Percentiles rank a stretch among this genome's conserved stretches.
Conservation (phyloP, 2,888 invertebrate species). For the Xanthia icteritia region DNA sequence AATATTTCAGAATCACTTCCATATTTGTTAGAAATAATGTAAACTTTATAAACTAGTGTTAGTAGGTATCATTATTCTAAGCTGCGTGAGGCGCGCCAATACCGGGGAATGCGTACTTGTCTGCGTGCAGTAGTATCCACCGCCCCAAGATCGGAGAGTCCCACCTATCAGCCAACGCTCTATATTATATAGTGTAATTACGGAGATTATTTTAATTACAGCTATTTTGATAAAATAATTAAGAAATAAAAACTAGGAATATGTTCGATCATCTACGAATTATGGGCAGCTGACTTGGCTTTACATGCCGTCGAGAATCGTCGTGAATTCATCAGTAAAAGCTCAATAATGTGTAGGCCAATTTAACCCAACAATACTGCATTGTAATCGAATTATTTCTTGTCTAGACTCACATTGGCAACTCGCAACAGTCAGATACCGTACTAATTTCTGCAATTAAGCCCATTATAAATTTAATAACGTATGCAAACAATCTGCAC, state of each 20-base stretch:
- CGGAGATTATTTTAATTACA: background rate
- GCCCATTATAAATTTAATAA: conserved; percentile 14
- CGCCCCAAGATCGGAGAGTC: too few relatives aligned
- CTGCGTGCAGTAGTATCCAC: too few relatives aligned
- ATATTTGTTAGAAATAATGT: too few relatives aligned
- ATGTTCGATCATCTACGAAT: background rate
- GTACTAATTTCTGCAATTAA: conserved; percentile 16
- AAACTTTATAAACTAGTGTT: too few relatives aligned
- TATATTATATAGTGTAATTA: too few relatives aligned
- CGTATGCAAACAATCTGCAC: conserved; percentile 19
- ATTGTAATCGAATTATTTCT: background rate
- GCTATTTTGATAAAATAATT: background rate
- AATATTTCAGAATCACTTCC: too few relatives aligned
- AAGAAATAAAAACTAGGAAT: background rate
- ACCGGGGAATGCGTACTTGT: too few relatives aligned
- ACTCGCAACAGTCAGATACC: background rate
- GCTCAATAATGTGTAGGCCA: background rate
- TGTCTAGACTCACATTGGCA: background rate
- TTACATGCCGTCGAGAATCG: too few relatives aligned
- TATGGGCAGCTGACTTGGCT: background rate
- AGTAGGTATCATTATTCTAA: too few relatives aligned
- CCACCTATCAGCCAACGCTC: too few relatives aligned
- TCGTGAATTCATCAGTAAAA: background rate
- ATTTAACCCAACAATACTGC: background rate
- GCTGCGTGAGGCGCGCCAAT: too few relatives aligned